Conservation (phyloP, 2,888 invertebrate species). For the Icerya purchasi region DNA sequence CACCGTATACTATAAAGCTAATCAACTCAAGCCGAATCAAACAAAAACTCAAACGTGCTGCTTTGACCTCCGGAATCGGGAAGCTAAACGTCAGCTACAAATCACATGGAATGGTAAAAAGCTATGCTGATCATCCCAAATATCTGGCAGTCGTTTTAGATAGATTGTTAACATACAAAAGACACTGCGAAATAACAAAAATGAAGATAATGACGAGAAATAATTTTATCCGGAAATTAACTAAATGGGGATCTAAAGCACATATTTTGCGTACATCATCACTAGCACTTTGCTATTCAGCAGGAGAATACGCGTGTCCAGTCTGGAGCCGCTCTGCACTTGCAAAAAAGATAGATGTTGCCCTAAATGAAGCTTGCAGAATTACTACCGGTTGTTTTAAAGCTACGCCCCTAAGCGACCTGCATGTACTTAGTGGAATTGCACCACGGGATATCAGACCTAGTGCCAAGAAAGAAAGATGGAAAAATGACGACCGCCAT, state of each 20-base stretch:
- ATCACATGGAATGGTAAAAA: not conserved
- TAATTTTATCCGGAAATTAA: not conserved
- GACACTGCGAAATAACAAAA: not conserved
- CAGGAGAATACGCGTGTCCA: not conserved
- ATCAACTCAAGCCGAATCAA: not conserved
- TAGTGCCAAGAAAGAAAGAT: too few species aligned
- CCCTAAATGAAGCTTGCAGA: not conserved
- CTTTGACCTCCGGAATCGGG: not conserved
- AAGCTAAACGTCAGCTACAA: not conserved
- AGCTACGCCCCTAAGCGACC: not conserved
- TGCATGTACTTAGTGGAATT: not conserved
- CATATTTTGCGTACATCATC: not conserved
- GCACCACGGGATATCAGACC: not conserved
- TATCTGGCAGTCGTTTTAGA: not conserved
- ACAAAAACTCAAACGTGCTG: not conserved
- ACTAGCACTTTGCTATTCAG: not conserved
- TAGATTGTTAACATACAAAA: not conserved
- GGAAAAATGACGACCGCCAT: too few species aligned
- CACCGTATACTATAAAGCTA: not conserved
- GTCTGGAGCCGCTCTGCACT: not conserved
- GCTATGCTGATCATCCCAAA: not conserved
- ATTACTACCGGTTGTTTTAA: not conserved
- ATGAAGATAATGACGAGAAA: not conserved
- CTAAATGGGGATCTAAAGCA: too few species aligned
- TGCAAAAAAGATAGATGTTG: not conserved